Base-by-base conservation (phyloP, 2,113 vertebrate genomes). In the Calypte anna region DNA sequence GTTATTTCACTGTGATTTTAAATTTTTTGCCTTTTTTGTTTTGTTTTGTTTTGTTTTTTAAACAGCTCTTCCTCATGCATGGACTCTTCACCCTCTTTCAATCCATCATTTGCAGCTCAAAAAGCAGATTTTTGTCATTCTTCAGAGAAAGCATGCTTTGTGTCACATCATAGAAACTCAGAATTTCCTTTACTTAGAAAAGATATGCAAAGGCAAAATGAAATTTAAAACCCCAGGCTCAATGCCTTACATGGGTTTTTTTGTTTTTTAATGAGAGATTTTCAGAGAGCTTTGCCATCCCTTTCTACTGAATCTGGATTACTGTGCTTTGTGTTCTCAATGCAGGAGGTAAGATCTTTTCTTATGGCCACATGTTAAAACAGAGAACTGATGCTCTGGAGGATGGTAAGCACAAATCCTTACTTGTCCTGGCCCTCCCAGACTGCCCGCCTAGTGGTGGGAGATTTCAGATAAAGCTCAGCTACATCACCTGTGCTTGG, bases 1-100 rank as follows among this genome's bases (percentile, higher is more conserved):
- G 38, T 55, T 92, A 73, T 86, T 96, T 91, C 73, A 72, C 43
- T 40, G 48, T 58, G 68, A 93, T 88, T 53, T 81, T 25, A 90
- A 94, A 22, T 31, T 72, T 77, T 89, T 85, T 91, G 66, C 64
- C 46, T 77, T 48, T 19, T 79, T 10, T 14, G 53, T 62, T 85
- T 93, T 67, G 53, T 62, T 85, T 93, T 67, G 48, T 19, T 79
- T 10, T 14, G 46, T 66, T 85, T 93, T 67, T n/a, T 11, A 59
- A 93, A 43, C 3, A n/a, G 51, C 40, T 83, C 75, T 91, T 90
- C 48, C 19, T 53, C 6, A 13, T 43, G 5, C 33, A 16, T 38
- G 18, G 46, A 23, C 14, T 57, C 48, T 36, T 90, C 33, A 51
- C 33, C 17, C 24, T 91, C 24, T 77, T 83, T 51, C 28, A 11